These are phyloP conservation scores for Phalacrocorax aristotelis DNA, from an alignment of 2,113 vertebrate genomes.

Conservation along the genomic window DNA sequence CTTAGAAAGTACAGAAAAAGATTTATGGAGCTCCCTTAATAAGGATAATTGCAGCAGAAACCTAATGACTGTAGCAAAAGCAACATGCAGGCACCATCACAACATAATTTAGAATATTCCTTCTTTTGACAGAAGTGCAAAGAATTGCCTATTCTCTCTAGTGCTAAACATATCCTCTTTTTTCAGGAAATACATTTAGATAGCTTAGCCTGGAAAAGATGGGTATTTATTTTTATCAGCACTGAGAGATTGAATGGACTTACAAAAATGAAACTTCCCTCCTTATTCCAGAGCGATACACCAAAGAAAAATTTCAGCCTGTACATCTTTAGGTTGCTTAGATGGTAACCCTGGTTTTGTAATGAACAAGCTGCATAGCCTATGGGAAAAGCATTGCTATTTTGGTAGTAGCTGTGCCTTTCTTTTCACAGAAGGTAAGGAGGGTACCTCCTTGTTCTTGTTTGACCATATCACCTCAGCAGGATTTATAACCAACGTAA, in stretches of 20 bases:
- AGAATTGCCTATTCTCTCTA: neutral
- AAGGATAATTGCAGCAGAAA: neutral
- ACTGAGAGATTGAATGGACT: neutral
- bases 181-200: neutral
- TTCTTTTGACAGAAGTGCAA: neutral
- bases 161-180: neutral
- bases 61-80: neutral
- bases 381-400: neutral
- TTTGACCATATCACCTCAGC: neutral
- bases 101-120: neutral
- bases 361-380: neutral
- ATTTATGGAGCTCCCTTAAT: neutral
- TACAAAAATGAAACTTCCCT: neutral
- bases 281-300: neutral
- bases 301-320: neutral
- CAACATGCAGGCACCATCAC: neutral
- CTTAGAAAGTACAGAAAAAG: neutral
- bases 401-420: neutral
- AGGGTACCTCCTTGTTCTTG: neutral
- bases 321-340: neutral
- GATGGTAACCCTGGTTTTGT: neutral
- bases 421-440: neutral
- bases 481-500: neutral
- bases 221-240: neutral
- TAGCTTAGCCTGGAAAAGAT: neutral